Conservation (phyloP, 2,797 vertebrate genomes). For the Intellagama lesueurii region DNA sequence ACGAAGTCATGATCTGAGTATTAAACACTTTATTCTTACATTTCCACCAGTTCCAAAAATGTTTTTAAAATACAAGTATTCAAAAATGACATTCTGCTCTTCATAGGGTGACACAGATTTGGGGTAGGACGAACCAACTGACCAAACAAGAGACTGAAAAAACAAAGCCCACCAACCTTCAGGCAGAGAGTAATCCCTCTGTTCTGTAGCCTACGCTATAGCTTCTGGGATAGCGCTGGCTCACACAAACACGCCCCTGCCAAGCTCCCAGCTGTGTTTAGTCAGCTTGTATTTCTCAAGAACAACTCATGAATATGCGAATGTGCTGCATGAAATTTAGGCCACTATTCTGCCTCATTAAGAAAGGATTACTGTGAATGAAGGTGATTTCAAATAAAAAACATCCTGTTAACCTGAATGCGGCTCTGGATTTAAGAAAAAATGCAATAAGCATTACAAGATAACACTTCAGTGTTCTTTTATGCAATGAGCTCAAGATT, state of each 20-base stretch:
- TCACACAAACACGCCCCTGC: not conserved
- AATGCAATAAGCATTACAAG: slow-evolving; percentile 34
- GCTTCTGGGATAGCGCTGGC: not conserved
- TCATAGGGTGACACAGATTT: not conserved
- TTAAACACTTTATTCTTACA: slow-evolving; percentile 2
- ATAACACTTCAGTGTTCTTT: not conserved
- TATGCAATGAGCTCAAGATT: not conserved
- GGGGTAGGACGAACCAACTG: not conserved
- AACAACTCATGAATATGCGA: slow-evolving; percentile 39
- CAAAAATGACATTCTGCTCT: slow-evolving; percentile 10
- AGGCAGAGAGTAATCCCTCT: rapidly evolving
- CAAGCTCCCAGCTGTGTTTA: slow-evolving; percentile 29
- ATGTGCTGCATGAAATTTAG: not conserved
- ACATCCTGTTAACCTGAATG: slow-evolving; percentile 14
- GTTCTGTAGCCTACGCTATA: not conserved
- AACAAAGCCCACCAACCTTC: rapidly evolving
- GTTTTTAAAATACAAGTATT: slow-evolving; percentile 11
- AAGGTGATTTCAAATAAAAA: slow-evolving; percentile 25
- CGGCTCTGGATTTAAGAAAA: slow-evolving; percentile 22
- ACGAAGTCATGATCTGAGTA: slow-evolving; percentile 7
- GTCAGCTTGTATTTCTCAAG: slow-evolving; percentile 26
- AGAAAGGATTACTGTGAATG: slow-evolving; percentile 27
- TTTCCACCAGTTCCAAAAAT: slow-evolving; percentile 36
- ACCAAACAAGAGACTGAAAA: slow-evolving; percentile 7
- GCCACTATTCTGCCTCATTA: not conserved